Base-by-base conservation (phyloP, 53 echinoderm and acorn worm species). In the Astropecten irregularis region DNA sequence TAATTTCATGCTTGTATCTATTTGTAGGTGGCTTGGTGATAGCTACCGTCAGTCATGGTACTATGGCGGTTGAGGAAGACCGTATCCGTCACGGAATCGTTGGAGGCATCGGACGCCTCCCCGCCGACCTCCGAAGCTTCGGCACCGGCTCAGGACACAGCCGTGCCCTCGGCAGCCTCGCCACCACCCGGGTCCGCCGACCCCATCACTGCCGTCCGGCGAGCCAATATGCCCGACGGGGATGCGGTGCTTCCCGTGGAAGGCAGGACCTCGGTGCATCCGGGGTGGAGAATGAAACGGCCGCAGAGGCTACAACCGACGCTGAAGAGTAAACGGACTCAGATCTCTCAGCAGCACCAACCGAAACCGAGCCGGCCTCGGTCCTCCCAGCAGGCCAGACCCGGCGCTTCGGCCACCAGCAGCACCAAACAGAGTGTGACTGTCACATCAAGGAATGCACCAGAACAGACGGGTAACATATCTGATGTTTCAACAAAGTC, bases 181-280 rank as follows among this genome's bases (percentile, higher is more conserved):
- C 36, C 77, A 2, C 46, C 19, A 10, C 10, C 40, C 32, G 61
- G 26, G 21, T 61, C 60, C 0, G 26, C 59, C 31, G 62, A 77
- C 44, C 77, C 77, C 9, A 77, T 77, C 19, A 42, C 60, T 1
- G 77, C 77, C 46, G 77, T 77, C 16, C 61, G n/a, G 29, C 42
- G n/a, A 19, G 79, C 61, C 13, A 79, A 79, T 19, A 39, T 56
- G 30, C 62, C 79, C 46, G 79, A 21, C n/a, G n/a, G n/a, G n/a
- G n/a, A n/a, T n/a, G n/a, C n/a, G n/a, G n/a, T n/a, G n/a, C n/a
- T n/a, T n/a, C n/a, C n/a, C n/a, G n/a, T n/a, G n/a, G n/a, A n/a
- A n/a, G n/a, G n/a, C n/a, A n/a, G n/a, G n/a, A n/a, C n/a, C n/a
- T n/a, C n/a, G n/a, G n/a, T n/a, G n/a, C 42, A 40, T 22, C 27